These are phyloP conservation scores for Sebastes taczanowskii DNA, from an alignment of 2,797 vertebrate species.

Conservation along the genomic window DNA sequence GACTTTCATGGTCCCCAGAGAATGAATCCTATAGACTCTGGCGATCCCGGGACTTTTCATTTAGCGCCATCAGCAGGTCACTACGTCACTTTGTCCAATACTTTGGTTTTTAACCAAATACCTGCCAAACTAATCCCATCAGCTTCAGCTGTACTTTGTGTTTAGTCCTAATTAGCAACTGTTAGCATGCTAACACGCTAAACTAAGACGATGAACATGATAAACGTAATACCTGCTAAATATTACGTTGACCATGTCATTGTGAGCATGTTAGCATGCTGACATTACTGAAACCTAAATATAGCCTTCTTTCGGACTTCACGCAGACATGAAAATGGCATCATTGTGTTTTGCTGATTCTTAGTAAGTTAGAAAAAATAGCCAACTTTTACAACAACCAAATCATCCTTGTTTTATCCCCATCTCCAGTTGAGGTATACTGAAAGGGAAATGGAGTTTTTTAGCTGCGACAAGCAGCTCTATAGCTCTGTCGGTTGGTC, in stretches of 20 bases:
- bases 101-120: background rate
- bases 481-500: background rate
- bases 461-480: background rate
- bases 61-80: background rate
- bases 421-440: background rate
- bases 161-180: background rate
- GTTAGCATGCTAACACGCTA: background rate
- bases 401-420: too few species aligned
- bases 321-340: background rate
- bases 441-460: background rate
- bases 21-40: background rate
- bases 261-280: background rate
- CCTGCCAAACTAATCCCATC: background rate
- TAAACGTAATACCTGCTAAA: background rate
- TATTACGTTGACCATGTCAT: background rate
- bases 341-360: background rate
- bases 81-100: background rate
- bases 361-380: background rate
- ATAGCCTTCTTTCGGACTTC: background rate
- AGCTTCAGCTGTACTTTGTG: background rate
- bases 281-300: background rate
- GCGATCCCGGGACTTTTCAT: background rate
- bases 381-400: rapidly evolving
- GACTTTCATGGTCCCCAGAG: background rate
- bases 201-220: background rate